Evolutionary conservation across 1,140 invertebrate species (phyloP).

Genomic region (Onthophagus taurus): DNA sequence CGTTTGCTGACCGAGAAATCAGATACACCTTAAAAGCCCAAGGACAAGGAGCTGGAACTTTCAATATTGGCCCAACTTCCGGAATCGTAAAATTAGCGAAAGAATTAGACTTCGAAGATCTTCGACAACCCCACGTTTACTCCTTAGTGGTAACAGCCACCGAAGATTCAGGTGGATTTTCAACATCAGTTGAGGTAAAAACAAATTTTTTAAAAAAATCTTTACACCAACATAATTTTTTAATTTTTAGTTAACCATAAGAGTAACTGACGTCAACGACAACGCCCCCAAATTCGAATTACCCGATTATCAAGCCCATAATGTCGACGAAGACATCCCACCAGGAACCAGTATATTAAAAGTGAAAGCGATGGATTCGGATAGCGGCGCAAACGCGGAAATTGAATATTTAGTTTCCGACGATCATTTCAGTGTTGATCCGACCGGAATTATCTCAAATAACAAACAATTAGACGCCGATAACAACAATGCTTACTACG

Average conservation of each 20-base stretch:
- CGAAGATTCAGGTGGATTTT: conserved; percentile 92
- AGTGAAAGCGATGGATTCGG: conserved; percentile 87
- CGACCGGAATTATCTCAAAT: conserved; percentile 83
- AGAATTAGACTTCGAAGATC: conserved; percentile 89
- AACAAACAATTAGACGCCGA: conserved; percentile 90
- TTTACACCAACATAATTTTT: neutral
- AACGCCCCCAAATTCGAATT: conserved; percentile 91
- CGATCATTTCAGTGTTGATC: conserved; percentile 87
- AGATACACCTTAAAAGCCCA: conserved; percentile 88
- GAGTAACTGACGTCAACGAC: conserved; percentile 91
- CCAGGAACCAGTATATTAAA: conserved; percentile 82
- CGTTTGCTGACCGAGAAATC: conserved; percentile 90
- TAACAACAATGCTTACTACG: conserved; percentile 93
- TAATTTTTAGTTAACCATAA: conserved; percentile 66
- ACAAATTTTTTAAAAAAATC: neutral
- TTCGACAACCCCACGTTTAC: conserved; percentile 86
- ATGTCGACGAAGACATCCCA: conserved; percentile 88
- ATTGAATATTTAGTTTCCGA: conserved; percentile 85
- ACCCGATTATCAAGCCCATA: conserved; percentile 91
- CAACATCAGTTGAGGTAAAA: conserved; percentile 82
- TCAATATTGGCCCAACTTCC: conserved; percentile 87
- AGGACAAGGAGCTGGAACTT: conserved; percentile 88
- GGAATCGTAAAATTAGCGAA: conserved; percentile 92
- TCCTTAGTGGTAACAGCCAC: conserved; percentile 86
- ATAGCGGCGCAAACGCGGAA: conserved; percentile 87